These are phyloP conservation scores for Sinocyclocheilus grahami DNA, from an alignment of 2,113 vertebrate species.

Conservation along the genomic window DNA sequence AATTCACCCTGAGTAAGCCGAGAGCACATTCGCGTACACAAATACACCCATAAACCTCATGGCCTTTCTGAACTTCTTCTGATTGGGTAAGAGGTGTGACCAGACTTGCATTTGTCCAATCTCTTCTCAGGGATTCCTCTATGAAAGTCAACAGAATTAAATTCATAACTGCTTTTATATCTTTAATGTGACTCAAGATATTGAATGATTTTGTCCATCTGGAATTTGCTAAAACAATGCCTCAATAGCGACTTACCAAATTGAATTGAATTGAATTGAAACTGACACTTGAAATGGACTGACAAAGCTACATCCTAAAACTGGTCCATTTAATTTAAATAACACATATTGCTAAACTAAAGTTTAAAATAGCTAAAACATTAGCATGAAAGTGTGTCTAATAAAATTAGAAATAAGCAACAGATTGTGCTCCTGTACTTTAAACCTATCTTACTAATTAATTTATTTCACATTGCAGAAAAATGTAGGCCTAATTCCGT, in stretches of 20 bases:
- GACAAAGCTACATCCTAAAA: background rate
- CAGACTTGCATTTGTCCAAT: background rate
- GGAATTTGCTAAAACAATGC: background rate
- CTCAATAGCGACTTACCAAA: background rate
- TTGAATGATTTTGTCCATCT: background rate
- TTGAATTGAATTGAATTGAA: background rate
- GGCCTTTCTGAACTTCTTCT: background rate
- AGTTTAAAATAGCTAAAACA: background rate
- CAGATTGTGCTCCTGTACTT: background rate
- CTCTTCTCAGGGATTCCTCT: background rate
- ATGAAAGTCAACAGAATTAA: background rate
- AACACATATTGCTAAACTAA: background rate
- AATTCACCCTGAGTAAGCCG: constrained; percentile 43
- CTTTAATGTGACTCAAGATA: background rate
- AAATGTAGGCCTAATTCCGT: background rate
- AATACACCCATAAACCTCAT: background rate
- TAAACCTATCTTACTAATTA: background rate
- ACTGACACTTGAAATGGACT: background rate
- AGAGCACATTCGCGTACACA: background rate
- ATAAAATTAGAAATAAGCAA: background rate
- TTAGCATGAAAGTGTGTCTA: background rate
- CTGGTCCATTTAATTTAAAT: background rate
- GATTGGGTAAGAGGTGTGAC: constrained; percentile 3
- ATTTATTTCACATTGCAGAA: background rate
- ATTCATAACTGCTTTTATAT: background rate